These are phyloP conservation scores for Drosophila algonquin DNA, from an alignment of 2,888 invertebrate genomes.

Conservation along the genomic window DNA sequence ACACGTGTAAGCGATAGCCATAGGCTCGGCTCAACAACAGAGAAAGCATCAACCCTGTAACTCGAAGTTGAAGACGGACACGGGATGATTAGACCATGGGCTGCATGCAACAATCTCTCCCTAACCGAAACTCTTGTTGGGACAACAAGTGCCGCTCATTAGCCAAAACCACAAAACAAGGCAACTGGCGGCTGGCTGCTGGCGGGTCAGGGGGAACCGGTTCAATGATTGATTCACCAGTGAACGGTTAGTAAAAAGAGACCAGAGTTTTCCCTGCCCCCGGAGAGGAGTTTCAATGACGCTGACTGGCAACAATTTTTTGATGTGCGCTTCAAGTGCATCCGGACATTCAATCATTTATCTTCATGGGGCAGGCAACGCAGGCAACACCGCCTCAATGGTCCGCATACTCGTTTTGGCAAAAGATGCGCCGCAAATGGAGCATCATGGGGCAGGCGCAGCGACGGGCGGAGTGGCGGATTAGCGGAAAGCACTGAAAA, in stretches of 20 bases:
- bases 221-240: constrained; percentile 74
- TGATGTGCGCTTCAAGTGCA: constrained; percentile 73
- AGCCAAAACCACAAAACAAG: constrained; percentile 12
- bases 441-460: constrained; percentile 16
- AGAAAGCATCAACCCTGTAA: constrained; percentile 60
- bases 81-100: constrained; percentile 28
- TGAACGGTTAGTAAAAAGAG: constrained; percentile 57
- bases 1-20: constrained; percentile 44
- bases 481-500: constrained; percentile 31
- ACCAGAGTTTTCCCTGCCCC: constrained; percentile 50
- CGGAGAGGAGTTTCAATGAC: constrained; percentile 29
- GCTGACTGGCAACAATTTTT: constrained; percentile 72
- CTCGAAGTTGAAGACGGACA: constrained; percentile 38
- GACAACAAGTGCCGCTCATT: constrained; percentile 69
- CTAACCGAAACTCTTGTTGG: constrained; percentile 29
- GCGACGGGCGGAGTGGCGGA: constrained; percentile 14
- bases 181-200: too few relatives aligned
- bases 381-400: constrained; percentile 34
- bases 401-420: constrained; percentile 64
- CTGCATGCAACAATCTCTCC: constrained; percentile 30
- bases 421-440: constrained; percentile 49
- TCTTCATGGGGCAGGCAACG: constrained; percentile 46
- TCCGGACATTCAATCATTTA: constrained; percentile 69
- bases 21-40: not conserved
- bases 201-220: constrained; percentile 50